These are phyloP conservation scores for Microchirus variegatus DNA, from an alignment of 2,797 vertebrate species.

Conservation along the genomic window DNA sequence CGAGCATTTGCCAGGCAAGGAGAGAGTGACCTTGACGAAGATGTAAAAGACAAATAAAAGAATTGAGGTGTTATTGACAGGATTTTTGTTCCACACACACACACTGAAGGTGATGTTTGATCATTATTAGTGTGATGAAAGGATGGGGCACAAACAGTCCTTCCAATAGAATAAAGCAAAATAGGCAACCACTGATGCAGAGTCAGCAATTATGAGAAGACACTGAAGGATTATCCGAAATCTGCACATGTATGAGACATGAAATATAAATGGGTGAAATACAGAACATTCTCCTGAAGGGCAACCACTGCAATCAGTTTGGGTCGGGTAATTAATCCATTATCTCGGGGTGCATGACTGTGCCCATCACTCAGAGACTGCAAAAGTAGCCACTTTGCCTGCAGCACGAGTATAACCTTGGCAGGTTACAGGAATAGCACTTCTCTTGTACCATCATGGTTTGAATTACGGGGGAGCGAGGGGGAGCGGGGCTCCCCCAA, in stretches of 20 bases:
- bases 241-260: conserved; percentile 52
- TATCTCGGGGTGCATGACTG: conserved; percentile 54
- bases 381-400: conserved; percentile 45
- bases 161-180: conserved; percentile 53
- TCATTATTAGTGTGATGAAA: conserved; percentile 40
- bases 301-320: conserved; percentile 20
- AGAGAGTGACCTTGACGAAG: conserved; percentile 58
- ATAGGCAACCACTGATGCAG: conserved; percentile 44
- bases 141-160: conserved; percentile 10
- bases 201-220: conserved; percentile 67
- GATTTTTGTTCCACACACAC: conserved; percentile 15
- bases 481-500: neutral
- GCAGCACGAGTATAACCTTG: conserved; percentile 59
- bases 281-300: conserved; percentile 44
- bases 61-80: neutral
- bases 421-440: conserved; percentile 38
- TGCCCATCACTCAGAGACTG: conserved; percentile 50
- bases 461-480: conserved; percentile 1
- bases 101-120: conserved; percentile 34
- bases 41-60: conserved; percentile 20
- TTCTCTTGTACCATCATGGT: conserved; percentile 31
- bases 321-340: conserved; percentile 48
- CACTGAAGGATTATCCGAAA: conserved; percentile 55
- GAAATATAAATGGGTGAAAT: conserved; percentile 50
- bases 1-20: conserved; percentile 19